These are phyloP conservation scores for Enteromius afrohamiltoni DNA, from an alignment of 2,797 vertebrate species.

Conservation along the genomic window DNA sequence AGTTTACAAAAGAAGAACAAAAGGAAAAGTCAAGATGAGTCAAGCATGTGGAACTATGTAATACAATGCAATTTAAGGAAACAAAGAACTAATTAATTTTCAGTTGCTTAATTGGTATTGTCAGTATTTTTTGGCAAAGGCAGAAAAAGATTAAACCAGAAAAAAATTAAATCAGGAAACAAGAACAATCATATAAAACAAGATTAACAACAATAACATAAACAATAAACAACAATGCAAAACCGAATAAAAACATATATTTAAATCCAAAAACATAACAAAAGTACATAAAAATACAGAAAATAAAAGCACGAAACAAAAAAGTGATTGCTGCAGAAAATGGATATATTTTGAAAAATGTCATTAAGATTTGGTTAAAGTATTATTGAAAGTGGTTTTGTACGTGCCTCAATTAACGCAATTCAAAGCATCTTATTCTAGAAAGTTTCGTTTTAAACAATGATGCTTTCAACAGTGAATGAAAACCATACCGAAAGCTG, in stretches of 20 bases:
- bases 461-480: slow-evolving; percentile 18
- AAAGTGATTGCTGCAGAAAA: neutral
- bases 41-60: slow-evolving; percentile 3
- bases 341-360: neutral
- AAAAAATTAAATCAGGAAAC: neutral
- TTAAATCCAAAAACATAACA: neutral
- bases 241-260: neutral
- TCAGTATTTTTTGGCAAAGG: slow-evolving; percentile 3
- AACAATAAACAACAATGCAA: neutral
- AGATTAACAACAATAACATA: neutral
- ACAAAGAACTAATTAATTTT: slow-evolving; percentile 36
- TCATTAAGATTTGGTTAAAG: neutral
- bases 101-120: neutral
- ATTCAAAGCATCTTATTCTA: neutral
- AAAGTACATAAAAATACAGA: neutral
- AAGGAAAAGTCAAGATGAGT: slow-evolving; percentile 48
- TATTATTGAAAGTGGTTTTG: neutral
- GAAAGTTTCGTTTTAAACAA: slow-evolving; percentile 10
- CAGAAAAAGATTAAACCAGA: neutral
- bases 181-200: neutral
- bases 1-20: slow-evolving; percentile 61
- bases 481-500: slow-evolving; percentile 32
- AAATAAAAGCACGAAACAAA: neutral
- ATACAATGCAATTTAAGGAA: slow-evolving; percentile 27
- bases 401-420: neutral